Evolutionary conservation across 2,888 invertebrate genomes (phyloP), one percentile per base, ranked within the genome.

Genomic region (Ennomos erosarius): DNA sequence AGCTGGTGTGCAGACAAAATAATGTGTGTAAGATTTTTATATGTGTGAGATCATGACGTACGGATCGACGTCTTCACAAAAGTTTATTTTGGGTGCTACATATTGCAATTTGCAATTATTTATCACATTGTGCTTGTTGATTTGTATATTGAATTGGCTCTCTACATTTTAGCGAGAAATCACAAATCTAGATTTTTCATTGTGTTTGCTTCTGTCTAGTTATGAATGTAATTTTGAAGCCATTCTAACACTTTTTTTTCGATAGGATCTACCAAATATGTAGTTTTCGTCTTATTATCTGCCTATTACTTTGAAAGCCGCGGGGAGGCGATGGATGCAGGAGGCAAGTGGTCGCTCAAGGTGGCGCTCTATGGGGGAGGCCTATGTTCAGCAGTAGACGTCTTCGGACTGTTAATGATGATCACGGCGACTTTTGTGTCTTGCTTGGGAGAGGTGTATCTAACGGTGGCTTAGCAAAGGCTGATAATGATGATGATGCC

Each of bases 71-170:
- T 48, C 43, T 42, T 34, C 8, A 45, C 12, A 4, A 56, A 47
- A 47, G 40, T 51, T 47, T 34, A 57, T 47, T 52, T 26, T 43
- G 34, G 38, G 9, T 34, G 52, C n/a, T 49, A 57, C 36, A 49
- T 33, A 40, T 39, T 40, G 35, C 35, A 62, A 62, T 59, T 62
- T 50, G 35, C 40, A 16, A 51, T 42, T 35, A 47, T 51, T 43
- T 46, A 33, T 51, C 9, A 35, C 37, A 43, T 34, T 12, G 13
- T 35, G 6, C 45, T 43, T 37, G 40, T 43, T 44, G 43, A 47
- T 57, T 48, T 42, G 36, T 43, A 37, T 26, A 26, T 44, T n/a
- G n/a, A 42, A 45, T 36, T 46, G 37, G 12, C 26, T 38, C 26
- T 42, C 38, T 33, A 49, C 48, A 16, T 33, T 26, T 33, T 12